These are phyloP conservation scores for Coptodon rendalli DNA, from an alignment of 2,113 vertebrate genomes.

Conservation along the genomic window DNA sequence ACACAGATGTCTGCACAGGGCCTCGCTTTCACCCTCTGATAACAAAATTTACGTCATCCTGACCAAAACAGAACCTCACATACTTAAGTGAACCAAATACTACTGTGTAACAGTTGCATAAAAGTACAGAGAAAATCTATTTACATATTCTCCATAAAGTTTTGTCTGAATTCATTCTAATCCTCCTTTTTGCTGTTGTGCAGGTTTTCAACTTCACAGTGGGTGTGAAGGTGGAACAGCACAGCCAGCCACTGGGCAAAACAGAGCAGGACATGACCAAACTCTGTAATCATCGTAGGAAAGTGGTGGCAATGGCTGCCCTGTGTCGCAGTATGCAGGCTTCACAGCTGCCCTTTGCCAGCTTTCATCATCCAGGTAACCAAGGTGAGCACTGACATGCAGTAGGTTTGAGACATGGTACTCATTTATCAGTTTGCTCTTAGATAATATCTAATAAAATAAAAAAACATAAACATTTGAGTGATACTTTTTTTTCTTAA, in stretches of 20 bases:
- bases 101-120: not conserved
- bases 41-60: not conserved
- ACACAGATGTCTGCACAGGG: not conserved
- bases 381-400: not conserved
- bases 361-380: conserved; percentile 66
- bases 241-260: conserved; percentile 76
- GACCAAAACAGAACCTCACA: not conserved
- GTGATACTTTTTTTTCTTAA: not conserved
- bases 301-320: conserved; percentile 90
- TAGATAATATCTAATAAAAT: not conserved
- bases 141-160: not conserved
- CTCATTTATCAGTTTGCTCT: not conserved
- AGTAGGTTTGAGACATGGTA: not conserved
- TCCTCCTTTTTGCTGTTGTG: not conserved
- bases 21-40: not conserved
- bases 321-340: conserved; percentile 87
- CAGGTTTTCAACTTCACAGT: conserved; percentile 90
- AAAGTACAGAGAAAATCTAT: not conserved
- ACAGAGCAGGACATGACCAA: conserved; percentile 93
- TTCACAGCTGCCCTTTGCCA: conserved; percentile 62
- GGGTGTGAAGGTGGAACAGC: conserved; percentile 78
- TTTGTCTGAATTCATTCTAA: not conserved
- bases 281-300: conserved; percentile 91
- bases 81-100: not conserved
- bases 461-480: not conserved